Percentiles rank a stretch among this genome's conserved stretches.
Conservation (phyloP, 1,140 invertebrate species). For the Aphis craccivora region DNA sequence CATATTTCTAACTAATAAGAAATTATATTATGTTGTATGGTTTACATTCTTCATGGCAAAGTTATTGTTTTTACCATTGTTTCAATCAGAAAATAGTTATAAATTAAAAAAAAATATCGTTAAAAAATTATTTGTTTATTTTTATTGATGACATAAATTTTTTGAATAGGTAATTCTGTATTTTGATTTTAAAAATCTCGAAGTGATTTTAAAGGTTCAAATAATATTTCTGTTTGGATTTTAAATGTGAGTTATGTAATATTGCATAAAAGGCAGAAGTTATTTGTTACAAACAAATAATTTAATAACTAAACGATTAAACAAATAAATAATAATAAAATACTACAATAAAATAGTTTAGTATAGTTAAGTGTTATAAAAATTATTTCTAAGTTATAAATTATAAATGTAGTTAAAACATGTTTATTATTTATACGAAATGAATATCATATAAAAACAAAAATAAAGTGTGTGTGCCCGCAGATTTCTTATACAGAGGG, state of each 20-base stretch:
- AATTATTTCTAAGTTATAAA: background rate
- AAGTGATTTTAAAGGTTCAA: background rate
- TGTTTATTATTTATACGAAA: background rate
- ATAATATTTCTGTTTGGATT: background rate
- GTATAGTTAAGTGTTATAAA: background rate
- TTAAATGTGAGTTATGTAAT: background rate
- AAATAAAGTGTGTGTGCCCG: background rate
- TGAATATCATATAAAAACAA: background rate
- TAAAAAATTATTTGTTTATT: too few species aligned
- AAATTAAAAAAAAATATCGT: too few species aligned
- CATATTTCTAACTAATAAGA: too few species aligned
- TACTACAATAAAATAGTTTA: background rate
- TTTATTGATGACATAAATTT: background rate
- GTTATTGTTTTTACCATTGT: background rate
- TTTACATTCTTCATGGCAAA: background rate
- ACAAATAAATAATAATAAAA: background rate
- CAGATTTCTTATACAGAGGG: background rate
- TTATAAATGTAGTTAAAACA: background rate
- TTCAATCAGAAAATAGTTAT: background rate
- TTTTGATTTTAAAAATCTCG: background rate
- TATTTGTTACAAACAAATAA: background rate
- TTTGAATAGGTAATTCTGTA: background rate
- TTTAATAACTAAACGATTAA: background rate
- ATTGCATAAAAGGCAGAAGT: too few species aligned
- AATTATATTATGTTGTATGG: background rate